phyloP scores from a whole-genome alignment of 2,888 invertebrate species.

The Lasioglossum calceatum region DNA sequence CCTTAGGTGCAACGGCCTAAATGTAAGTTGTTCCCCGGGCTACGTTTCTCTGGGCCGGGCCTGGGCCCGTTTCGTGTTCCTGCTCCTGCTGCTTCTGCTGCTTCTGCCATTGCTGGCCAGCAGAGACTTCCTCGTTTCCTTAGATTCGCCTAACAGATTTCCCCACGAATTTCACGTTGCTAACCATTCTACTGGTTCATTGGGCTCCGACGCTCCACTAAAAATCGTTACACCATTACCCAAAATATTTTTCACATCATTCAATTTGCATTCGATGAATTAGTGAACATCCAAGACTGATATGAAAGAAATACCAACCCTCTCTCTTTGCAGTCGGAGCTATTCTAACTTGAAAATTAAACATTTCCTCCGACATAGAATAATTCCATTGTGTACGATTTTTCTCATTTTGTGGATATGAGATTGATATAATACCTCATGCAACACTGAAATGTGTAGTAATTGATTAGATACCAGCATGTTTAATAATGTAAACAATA shows the following conservation, averaged over 20 bases:
- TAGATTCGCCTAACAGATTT: background rate
- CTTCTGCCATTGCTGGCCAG: background rate
- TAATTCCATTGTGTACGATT: too few species aligned
- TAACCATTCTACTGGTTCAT: background rate
- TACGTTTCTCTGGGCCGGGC: constrained; percentile 70
- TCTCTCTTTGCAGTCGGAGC: too few species aligned
- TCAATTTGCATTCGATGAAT: background rate
- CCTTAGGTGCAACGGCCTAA: constrained; percentile 82
- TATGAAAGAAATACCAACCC: too few species aligned
- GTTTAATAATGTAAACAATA: too few species aligned
- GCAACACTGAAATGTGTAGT: too few species aligned
- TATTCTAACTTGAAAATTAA: too few species aligned
- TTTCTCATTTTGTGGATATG: too few species aligned
- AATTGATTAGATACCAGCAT: too few species aligned
- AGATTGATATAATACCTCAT: too few species aligned
- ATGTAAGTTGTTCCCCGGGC: constrained; percentile 81
- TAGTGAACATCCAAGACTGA: background rate
- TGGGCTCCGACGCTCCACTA: background rate
- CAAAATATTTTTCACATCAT: background rate
- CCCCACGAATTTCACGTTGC: background rate
- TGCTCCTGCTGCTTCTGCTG: constrained; percentile 13
- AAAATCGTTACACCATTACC: background rate
- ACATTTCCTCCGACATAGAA: too few species aligned
- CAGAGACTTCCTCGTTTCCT: constrained; percentile 27
- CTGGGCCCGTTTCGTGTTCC: constrained; percentile 48